A percentile compares a stretch with the other conserved stretches of the same genome.
Evolutionary conservation across 2,888 invertebrate species (phyloP).

Genomic region (Nomada fabriciana): DNA sequence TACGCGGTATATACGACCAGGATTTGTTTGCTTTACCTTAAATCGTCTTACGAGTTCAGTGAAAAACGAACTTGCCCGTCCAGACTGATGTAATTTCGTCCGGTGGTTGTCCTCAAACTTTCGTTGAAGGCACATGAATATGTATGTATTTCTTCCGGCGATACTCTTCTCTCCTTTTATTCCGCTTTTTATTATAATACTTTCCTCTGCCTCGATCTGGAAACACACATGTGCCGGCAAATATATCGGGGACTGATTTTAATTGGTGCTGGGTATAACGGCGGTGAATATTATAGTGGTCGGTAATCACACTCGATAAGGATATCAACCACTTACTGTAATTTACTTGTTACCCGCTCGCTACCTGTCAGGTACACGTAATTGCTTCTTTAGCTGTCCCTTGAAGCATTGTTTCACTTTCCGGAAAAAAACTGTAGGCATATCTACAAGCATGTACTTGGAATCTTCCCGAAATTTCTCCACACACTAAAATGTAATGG

Average conservation of each 20-base stretch:
- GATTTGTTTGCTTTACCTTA: neutral
- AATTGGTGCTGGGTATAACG: neutral
- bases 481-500: neutral
- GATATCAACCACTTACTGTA: neutral
- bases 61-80: constrained; percentile 14
- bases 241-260: neutral
- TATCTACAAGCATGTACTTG: too few species aligned
- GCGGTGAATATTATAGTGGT: neutral
- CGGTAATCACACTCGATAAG: constrained; percentile 11
- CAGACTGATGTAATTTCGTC: constrained; percentile 12
- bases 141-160: constrained; percentile 7
- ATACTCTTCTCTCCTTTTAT: neutral
- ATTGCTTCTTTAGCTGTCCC: constrained; percentile 4
- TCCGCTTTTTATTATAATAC: neutral
- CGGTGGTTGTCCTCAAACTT: constrained; percentile 17
- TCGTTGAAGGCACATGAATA: constrained; percentile 11
- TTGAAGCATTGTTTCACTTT: neutral
- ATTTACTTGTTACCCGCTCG: constrained; percentile 8
- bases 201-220: neutral
- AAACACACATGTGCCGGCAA: neutral
- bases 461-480: too few species aligned
- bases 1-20: neutral
- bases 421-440: too few species aligned
- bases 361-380: neutral
- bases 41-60: constrained; percentile 1